Percentiles rank a stretch among this genome's conserved stretches.
Evolutionary conservation across 35 echinoderm and acorn worm species (phyloP).

Genomic region (Lytechinus pictus): DNA sequence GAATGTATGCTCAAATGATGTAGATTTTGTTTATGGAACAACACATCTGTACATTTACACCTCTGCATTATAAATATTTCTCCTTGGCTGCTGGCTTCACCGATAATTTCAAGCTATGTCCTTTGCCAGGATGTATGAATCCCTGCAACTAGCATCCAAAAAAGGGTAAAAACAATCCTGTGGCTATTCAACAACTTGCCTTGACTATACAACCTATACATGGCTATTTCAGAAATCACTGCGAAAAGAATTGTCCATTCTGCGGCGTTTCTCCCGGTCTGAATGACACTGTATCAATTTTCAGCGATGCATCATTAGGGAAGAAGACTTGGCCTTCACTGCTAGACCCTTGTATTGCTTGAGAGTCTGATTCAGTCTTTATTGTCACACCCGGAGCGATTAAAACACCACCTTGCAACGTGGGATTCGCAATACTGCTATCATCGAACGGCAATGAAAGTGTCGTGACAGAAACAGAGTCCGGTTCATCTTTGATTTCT

Average conservation of each 20-base stretch:
- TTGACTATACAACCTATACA: neutral
- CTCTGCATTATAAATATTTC: neutral
- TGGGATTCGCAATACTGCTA: neutral
- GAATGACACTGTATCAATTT: neutral
- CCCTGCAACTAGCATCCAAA: neutral
- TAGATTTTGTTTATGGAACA: neutral
- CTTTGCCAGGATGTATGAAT: no score
- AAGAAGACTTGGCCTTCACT: slow-evolving; percentile 3
- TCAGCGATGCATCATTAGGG: slow-evolving; percentile 15
- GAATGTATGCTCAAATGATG: neutral
- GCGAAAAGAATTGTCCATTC: neutral
- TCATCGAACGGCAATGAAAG: neutral
- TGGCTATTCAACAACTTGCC: neutral
- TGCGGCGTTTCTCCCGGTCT: neutral
- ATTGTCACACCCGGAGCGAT: neutral
- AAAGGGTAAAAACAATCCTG: neutral
- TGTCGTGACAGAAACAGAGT: neutral
- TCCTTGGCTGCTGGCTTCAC: neutral
- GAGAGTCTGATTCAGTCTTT: neutral
- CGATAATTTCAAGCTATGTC: neutral
- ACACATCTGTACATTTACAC: neutral
- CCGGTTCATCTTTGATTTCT: neutral
- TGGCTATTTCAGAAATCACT: slow-evolving; percentile 8
- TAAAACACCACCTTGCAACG: neutral
- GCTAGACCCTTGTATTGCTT: neutral